Conservation (phyloP, 2,113 vertebrate genomes). For the Diglossa brunneiventris region DNA sequence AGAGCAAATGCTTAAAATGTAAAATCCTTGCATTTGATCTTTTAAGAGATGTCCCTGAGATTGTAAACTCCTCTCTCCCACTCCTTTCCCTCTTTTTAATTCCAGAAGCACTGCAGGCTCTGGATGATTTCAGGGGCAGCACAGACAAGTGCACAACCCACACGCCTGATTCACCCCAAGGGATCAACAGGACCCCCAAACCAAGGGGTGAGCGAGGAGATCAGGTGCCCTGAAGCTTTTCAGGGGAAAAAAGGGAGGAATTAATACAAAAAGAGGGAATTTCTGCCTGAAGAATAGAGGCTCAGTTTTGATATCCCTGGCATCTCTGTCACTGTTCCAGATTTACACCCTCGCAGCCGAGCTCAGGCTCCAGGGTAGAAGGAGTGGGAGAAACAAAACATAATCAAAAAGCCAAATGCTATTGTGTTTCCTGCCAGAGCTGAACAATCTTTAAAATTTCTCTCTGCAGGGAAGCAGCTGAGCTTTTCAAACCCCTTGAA, state of each 20-base stretch:
- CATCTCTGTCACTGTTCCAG: background rate
- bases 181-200: background rate
- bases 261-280: background rate
- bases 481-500: background rate
- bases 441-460: slow-evolving; percentile 1
- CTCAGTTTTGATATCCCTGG: background rate
- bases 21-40: background rate
- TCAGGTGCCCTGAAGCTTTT: background rate
- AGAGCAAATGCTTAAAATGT: background rate
- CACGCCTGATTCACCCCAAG: background rate
- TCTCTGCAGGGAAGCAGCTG: background rate
- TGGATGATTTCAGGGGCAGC: background rate
- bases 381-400: slow-evolving; percentile 12
- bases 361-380: background rate
- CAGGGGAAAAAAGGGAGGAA: background rate
- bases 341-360: background rate
- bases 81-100: background rate
- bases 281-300: background rate
- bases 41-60: background rate
- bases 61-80: background rate
- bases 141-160: background rate
- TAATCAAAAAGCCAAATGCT: slow-evolving; percentile 15
- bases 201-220: background rate
- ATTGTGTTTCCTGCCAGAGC: background rate
- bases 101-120: background rate